Conservation (phyloP, 2,113 vertebrate genomes). For the Sapayoa aenigma region DNA sequence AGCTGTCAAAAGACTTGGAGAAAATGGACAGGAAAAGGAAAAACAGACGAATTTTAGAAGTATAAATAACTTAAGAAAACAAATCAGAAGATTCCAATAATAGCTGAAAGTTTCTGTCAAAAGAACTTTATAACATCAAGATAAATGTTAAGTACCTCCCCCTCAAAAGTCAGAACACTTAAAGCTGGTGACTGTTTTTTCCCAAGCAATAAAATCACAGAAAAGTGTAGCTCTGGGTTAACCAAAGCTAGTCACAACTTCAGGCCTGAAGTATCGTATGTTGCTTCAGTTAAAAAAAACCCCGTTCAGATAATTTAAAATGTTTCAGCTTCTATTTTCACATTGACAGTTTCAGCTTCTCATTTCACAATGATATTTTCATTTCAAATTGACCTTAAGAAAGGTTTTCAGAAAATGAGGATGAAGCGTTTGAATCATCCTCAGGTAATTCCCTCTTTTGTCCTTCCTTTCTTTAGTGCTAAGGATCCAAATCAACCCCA, state of each 20-base stretch:
- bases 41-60: not conserved
- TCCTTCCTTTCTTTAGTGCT: not conserved
- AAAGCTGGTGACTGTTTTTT: not conserved
- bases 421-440: not conserved
- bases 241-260: not conserved
- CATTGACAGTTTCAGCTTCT: not conserved
- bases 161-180: not conserved
- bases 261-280: not conserved
- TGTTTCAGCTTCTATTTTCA: not conserved
- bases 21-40: not conserved
- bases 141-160: not conserved
- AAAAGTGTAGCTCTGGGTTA: not conserved
- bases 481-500: not conserved
- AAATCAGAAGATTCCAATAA: not conserved
- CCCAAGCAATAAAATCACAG: not conserved
- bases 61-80: not conserved
- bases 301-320: not conserved
- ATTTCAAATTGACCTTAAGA: conserved; percentile 26
- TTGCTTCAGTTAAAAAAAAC: not conserved
- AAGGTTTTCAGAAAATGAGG: not conserved
- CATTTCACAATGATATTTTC: conserved; percentile 1
- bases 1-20: not conserved
- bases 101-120: not conserved
- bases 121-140: not conserved
- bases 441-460: not conserved